Evolutionary conservation across 2,888 invertebrate genomes (phyloP), one percentile per base, ranked within the genome.

Genomic region (Drosophila pseudotakahashii): DNA sequence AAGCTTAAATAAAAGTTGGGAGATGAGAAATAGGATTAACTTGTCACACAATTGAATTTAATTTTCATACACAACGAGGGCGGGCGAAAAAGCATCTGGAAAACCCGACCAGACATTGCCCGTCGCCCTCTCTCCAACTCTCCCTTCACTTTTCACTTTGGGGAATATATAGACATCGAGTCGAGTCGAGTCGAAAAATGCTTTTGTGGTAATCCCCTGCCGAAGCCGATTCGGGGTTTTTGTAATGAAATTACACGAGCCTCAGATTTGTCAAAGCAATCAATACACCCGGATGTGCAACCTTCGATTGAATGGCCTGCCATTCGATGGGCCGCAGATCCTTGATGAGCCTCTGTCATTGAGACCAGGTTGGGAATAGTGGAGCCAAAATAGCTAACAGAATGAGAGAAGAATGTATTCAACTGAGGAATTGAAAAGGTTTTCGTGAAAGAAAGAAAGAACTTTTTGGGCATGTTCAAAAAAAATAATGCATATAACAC

Each of bases 41-140:
- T 89, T 90, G 89, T 89, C 89, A 90, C 82, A 89, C 85, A 90
- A 90, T 90, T 90, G 90, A 90, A 90, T 90, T 90, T 89, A 90
- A 90, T 90, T 90, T 90, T 89, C 88, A 79, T 82, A 79, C 78
- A 79, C 75, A 77, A 75, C 71, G 51, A 64, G 30, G 39, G 53
- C 32, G 63, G 48, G 37, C 39, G 50, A 41, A 47, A 47, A 78
- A 76, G 72, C 77, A 75, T 75, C 80, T 77, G 62, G 62, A 82
- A 57, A 58, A 53, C 70, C 53, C 59, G 44, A 16, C 44, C 58
- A 41, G 63, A 32, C 34, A 53, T 50, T 52, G 48, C 7, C 16
- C 59, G n/a, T 16, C 10, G 34, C 19, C 39, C 19, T 19, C 34
- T 4, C 7, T n/a, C n/a, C n/a, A n/a, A n/a, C n/a, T n/a, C 62